Base-by-base conservation (phyloP, 2,113 vertebrate species). In the Xiphophorus maculatus region DNA sequence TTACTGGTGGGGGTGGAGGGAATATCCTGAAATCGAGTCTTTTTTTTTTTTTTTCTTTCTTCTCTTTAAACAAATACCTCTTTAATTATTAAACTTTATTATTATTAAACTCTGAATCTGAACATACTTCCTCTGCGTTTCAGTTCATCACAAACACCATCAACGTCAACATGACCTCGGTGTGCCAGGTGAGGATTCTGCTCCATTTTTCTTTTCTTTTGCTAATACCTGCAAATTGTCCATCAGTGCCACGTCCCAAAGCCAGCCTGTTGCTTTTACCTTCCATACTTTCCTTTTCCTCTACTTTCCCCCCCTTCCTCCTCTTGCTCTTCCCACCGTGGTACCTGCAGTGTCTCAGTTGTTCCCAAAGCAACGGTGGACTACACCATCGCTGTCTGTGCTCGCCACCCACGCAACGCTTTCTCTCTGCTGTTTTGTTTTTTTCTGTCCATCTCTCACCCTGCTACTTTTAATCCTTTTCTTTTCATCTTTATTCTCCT, bases 121-220 rank as follows among this genome's bases (percentile, higher is more conserved):
- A 15, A 6, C 29, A 8, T 3, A 2, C 19, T 44, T 19, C 66
- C 65, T 88, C 73, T 90, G 74, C 85, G 62, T 96, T 95, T 28
- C 92, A 99, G 97, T 91, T 70, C 17, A 95, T 99, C 29, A 94
- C 94, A 81, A 94, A 92, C 32, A 92, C 97, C 94, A 85, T 98
- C 86, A 97, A 95, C 30, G 8, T 98, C 79, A 99, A 99, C 89
- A 76, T 97, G 72, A 88, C 94, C 54, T 94, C 98, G 32, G 95
- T 98, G 40, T 97, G 96, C 76, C 94, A 98, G 95, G 98, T 99
- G 33, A 94, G 3, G 0, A 7, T 11, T 28, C 10, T 27, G 25
- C 6, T 35, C n/a, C 9, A 0, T 10, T 10, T 10, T 35, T 35
- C 9, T 3, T 11, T 62, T 40, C n/a, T 29, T 29, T 6, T 22